Conservation (phyloP, 2,113 vertebrate species). For the Struthidea cinerea region DNA sequence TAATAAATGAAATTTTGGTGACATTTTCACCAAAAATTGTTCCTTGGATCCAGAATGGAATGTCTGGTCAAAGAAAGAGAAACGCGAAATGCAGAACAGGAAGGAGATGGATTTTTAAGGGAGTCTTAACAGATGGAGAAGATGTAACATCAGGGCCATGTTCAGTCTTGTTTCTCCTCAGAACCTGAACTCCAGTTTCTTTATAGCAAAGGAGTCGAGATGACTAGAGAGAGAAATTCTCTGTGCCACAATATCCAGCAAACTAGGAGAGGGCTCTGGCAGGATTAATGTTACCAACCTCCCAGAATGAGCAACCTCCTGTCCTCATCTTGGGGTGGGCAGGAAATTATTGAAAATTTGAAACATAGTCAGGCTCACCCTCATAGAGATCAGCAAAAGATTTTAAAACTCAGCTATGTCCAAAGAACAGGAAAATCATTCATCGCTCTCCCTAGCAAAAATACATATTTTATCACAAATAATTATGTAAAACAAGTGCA, state of each 20-base stretch:
- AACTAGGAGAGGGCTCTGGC: background rate
- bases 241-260: background rate
- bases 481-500: background rate
- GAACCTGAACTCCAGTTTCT: background rate
- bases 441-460: background rate
- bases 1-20: background rate
- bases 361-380: background rate
- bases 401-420: background rate
- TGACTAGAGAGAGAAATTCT: background rate
- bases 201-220: background rate
- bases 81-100: background rate
- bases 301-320: background rate
- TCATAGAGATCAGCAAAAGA: background rate
- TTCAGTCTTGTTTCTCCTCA: background rate
- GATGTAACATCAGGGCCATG: background rate
- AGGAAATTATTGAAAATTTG: background rate
- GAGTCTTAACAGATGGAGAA: background rate
- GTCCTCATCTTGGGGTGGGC: background rate
- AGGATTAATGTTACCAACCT: background rate
- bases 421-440: background rate
- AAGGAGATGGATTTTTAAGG: background rate
- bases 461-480: background rate
- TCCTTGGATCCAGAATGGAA: background rate
- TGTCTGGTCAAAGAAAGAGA: background rate
- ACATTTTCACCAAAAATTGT: background rate